phyloP scores from a whole-genome alignment of 2,888 invertebrate genomes.

The Cheilosia vernalis region DNA sequence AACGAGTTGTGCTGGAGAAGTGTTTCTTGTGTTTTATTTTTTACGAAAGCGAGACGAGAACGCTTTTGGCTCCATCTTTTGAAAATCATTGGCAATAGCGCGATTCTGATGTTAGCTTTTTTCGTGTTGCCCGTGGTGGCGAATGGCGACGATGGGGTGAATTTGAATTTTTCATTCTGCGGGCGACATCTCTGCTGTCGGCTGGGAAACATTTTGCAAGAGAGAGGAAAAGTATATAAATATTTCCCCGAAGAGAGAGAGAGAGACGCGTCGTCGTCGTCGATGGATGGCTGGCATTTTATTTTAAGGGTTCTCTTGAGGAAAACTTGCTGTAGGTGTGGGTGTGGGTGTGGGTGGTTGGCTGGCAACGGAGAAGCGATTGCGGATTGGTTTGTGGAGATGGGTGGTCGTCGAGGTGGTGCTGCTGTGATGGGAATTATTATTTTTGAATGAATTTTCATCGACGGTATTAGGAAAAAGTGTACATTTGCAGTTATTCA shows the following conservation, averaged over 20 bases:
- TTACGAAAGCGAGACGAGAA: slow-evolving; percentile 55
- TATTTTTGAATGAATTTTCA: too few species aligned
- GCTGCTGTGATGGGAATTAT: neutral
- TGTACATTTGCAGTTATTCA: too few species aligned
- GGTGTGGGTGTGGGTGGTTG: slow-evolving; percentile 21
- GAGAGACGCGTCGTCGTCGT: too few species aligned
- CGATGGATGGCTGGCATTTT: slow-evolving; percentile 14
- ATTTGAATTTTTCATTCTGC: slow-evolving; percentile 64
- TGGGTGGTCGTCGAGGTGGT: neutral
- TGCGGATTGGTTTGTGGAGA: neutral
- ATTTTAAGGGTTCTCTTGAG: slow-evolving; percentile 48
- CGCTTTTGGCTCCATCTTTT: slow-evolving; percentile 79
- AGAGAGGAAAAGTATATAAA: slow-evolving; percentile 32
- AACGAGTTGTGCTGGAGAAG: slow-evolving; percentile 70
- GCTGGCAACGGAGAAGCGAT: neutral
- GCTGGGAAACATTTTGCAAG: slow-evolving; percentile 45
- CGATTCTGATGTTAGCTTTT: slow-evolving; percentile 78
- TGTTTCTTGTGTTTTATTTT: slow-evolving; percentile 69
- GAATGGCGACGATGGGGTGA: slow-evolving; percentile 51
- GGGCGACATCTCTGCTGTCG: slow-evolving; percentile 71
- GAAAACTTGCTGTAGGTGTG: slow-evolving; percentile 1
- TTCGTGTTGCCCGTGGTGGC: slow-evolving; percentile 47
- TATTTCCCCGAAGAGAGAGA: slow-evolving; percentile 51
- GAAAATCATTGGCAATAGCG: slow-evolving; percentile 71
- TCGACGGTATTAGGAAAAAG: too few species aligned